Base-by-base conservation (phyloP, 2,113 vertebrate genomes). In the Odontophorus gujanensis region DNA sequence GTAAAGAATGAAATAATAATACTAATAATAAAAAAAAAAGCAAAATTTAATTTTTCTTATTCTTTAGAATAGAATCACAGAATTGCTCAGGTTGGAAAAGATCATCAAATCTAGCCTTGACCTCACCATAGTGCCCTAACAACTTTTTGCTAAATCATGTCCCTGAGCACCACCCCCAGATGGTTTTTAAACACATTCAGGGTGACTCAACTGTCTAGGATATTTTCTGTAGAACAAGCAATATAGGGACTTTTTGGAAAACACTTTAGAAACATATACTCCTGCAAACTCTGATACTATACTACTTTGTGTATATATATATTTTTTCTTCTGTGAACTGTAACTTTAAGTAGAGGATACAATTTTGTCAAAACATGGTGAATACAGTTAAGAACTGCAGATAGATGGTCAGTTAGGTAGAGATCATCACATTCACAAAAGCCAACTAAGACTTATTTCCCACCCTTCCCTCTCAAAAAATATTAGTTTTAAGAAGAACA, bases 381-480 rank as follows among this genome's bases (percentile, higher is more conserved):
- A 63, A 68, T 19, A 25, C 28, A 69, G 34, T 21, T 47, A 40
- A 40, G 40, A 91, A 28, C 8, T 25, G 3, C 36, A 38, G 15
- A 11, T 11, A 61, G 7, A 34, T 13, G 10, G 21, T 63, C 32
- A 36, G 15, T 36, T 48, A 21, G 7, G 18, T 28, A 47, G 59
- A 2, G 3, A 69, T 47, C 61, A 38, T 34, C 50, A 24, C 51
- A 25, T 48, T 48, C 21, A 48, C 47, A 48, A 48, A 21, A 48
- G 47, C 43, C 43, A 43, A 17, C 14, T 8, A 21, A 48, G 20
- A 48, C 9, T 8, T 71, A 4, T 53, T 71, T 11, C 69, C 9
- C 13, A 2, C 14, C 5, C 1, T 43, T 25, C 0, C 1, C 4
- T 5, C 6, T 28, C 26, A 67, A 20, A 53, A 57, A 50, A 43